Evolutionary conservation across 2,113 vertebrate genomes (phyloP).

Genomic region (Antechinus stuartii): DNA sequence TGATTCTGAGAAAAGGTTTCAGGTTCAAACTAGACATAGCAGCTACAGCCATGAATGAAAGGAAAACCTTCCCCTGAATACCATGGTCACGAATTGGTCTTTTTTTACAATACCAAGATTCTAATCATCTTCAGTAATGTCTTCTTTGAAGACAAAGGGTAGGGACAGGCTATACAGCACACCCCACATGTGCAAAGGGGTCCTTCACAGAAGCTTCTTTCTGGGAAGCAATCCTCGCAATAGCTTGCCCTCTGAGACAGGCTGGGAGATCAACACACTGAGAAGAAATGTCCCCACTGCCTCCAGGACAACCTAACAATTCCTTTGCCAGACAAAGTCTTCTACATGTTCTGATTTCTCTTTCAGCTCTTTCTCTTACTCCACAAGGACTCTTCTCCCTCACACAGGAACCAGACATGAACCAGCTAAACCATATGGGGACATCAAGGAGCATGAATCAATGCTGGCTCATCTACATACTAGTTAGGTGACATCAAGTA

Average conservation of each 20-base stretch:
- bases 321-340: not conserved
- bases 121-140: not conserved
- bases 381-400: not conserved
- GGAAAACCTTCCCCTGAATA: not conserved
- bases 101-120: slow-evolving; percentile 21
- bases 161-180: not conserved
- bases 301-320: not conserved
- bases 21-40: slow-evolving; percentile 4
- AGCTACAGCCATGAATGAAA: not conserved
- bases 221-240: not conserved
- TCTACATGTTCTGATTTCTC: not conserved
- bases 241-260: not conserved
- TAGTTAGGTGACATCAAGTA: not conserved
- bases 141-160: not conserved
- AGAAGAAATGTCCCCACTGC: not conserved
- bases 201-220: not conserved
- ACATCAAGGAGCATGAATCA: not conserved
- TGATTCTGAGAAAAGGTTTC: not conserved
- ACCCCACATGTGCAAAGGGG: not conserved
- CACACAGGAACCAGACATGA: not conserved
- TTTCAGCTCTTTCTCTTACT: not conserved
- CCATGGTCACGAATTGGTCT: not conserved
- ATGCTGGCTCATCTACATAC: not conserved
- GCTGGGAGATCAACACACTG: not conserved
- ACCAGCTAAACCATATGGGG: not conserved